Percentiles rank a stretch among this genome's conserved stretches.
These are phyloP conservation scores for Caenorhabditis japonica DNA, from an alignment of 2,888 invertebrate genomes.

Conservation along the genomic window DNA sequence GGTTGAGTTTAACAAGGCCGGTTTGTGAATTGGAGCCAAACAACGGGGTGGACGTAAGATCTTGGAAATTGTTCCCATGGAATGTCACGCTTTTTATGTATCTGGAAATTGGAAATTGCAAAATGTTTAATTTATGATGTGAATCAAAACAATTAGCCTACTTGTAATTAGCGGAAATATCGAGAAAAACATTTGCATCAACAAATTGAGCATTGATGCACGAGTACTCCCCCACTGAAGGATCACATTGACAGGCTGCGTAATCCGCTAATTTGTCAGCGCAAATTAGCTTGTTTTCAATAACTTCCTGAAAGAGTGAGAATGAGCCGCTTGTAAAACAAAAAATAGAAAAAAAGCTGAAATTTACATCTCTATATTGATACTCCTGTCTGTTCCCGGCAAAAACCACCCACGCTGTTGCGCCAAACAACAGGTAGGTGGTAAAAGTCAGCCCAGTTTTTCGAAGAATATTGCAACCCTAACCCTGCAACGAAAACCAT, in stretches of 20 bases:
- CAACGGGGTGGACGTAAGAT: conserved; percentile 72
- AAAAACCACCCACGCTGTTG: conserved; percentile 56
- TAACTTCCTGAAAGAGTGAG: conserved; percentile 29
- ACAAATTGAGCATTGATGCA: conserved; percentile 77
- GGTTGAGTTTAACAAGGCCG: conserved; percentile 70
- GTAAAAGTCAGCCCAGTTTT: conserved; percentile 30
- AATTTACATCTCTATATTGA: conserved; percentile 44
- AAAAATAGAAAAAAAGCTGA: too few species aligned
- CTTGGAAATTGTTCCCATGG: conserved; percentile 77
- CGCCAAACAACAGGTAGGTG: conserved; percentile 55
- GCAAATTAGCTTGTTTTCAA: conserved; percentile 61
- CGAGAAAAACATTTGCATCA: conserved; percentile 73
- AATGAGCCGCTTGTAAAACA: neutral
- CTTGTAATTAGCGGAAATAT: conserved; percentile 72
- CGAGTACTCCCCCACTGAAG: conserved; percentile 60
- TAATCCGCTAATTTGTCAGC: conserved; percentile 70
- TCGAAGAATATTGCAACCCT: conserved; percentile 57
- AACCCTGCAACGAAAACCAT: too few species aligned
- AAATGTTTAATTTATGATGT: neutral
- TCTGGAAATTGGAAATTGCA: conserved; percentile 49
- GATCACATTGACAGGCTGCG: conserved; percentile 73
- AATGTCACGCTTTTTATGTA: conserved; percentile 72
- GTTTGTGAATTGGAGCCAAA: conserved; percentile 69
- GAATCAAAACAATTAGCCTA: conserved; percentile 41
- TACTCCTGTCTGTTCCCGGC: conserved; percentile 47